phyloP scores from a whole-genome alignment of 2,888 invertebrate species.

The Cheilosia pagana region DNA sequence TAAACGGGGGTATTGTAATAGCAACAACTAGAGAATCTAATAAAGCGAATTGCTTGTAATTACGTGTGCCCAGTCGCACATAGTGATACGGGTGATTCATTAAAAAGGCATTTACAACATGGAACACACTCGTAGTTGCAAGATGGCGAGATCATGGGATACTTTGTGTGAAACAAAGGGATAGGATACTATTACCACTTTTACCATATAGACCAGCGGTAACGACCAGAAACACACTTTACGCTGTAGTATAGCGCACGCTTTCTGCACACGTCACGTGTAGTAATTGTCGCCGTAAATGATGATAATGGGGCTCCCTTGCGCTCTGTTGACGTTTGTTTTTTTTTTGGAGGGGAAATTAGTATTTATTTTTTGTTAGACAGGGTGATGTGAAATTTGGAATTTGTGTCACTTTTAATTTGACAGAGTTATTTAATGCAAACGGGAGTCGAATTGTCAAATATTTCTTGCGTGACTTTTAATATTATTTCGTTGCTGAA shows the following conservation, averaged over 20 bases:
- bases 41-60: conserved; percentile 62
- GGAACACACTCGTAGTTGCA: conserved; percentile 6
- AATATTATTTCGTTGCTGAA: too few species aligned
- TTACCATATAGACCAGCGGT: conserved; percentile 2
- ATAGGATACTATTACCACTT: conserved; percentile 12
- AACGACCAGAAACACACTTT: conserved; percentile 40
- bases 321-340: background rate
- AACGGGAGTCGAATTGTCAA: too few species aligned
- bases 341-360: background rate
- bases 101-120: conserved; percentile 45
- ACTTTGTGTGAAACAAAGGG: conserved; percentile 40
- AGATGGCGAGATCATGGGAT: conserved; percentile 13
- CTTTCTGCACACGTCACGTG: conserved; percentile 69
- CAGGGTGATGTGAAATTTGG: background rate
- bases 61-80: conserved; percentile 21
- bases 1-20: conserved; percentile 14
- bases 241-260: conserved; percentile 47
- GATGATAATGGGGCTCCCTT: conserved; percentile 10
- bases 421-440: too few species aligned
- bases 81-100: conserved; percentile 63
- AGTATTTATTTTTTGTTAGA: background rate
- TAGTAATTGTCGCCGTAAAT: conserved; percentile 36
- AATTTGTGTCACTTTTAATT: too few species aligned
- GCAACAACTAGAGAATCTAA: conserved; percentile 34
- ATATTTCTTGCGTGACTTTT: too few species aligned